Evolutionary conservation across 2,888 invertebrate genomes (phyloP).

Genomic region (Gandaritis pyraliata): DNA sequence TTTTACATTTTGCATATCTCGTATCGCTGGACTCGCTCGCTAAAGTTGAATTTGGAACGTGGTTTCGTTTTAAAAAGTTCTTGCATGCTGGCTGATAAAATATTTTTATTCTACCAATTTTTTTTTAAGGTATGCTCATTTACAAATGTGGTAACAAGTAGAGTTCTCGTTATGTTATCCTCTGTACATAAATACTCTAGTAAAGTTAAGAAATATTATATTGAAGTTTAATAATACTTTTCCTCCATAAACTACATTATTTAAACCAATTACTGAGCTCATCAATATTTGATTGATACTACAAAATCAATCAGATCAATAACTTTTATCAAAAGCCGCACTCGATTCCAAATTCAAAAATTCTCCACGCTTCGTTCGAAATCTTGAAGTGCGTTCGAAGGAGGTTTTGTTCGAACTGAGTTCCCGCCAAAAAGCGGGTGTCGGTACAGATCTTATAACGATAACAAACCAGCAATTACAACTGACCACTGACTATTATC

Average conservation of each 20-base stretch:
- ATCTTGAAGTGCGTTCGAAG: conserved; percentile 46
- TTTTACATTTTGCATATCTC: conserved; percentile 56
- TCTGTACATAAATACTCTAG: too few relatives aligned
- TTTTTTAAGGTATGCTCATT: too few relatives aligned
- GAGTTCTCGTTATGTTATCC: too few relatives aligned
- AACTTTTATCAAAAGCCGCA: conserved; percentile 41
- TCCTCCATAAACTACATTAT: background rate
- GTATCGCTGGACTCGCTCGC: conserved; percentile 31
- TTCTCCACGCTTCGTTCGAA: conserved; percentile 49
- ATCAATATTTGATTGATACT: conserved; percentile 23
- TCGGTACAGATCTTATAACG: conserved; percentile 66
- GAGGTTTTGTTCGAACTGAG: conserved; percentile 37
- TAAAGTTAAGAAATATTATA: too few relatives aligned
- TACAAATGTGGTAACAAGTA: too few relatives aligned
- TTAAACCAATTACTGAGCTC: background rate
- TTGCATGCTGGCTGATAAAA: too few relatives aligned
- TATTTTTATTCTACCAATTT: too few relatives aligned
- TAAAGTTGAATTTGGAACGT: conserved; percentile 36
- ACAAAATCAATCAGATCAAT: conserved; percentile 17
- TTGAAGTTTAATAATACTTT: too few relatives aligned
- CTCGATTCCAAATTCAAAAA: conserved; percentile 53
- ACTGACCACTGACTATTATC: conserved; percentile 80
- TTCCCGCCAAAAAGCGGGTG: conserved; percentile 68
- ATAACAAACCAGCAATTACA: conserved; percentile 77
- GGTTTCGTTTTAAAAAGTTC: conserved; percentile 22